Conservation (phyloP, 2,113 vertebrate species). For the Hipposideros armiger region DNA sequence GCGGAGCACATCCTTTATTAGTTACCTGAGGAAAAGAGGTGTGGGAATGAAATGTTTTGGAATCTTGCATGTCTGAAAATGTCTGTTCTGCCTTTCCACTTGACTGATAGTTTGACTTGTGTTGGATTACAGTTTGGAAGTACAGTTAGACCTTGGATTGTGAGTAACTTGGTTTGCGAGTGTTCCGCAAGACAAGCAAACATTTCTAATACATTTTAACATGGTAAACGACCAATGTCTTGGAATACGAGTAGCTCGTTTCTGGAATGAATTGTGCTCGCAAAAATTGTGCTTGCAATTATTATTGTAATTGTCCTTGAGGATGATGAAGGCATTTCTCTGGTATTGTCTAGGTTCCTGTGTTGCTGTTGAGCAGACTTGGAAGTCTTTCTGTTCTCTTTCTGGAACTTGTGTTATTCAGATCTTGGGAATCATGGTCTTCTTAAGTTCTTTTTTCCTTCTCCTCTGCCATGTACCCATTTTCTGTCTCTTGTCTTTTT, state of each 20-base stretch:
- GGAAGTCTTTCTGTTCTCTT: neutral
- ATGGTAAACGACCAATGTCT: too few species aligned
- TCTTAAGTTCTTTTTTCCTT: neutral
- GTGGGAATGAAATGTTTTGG: neutral
- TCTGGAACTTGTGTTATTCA: neutral
- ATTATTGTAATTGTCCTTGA: neutral
- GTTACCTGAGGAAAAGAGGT: neutral
- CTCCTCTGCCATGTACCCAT: fast-evolving
- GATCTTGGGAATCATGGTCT: neutral
- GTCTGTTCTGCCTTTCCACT: neutral
- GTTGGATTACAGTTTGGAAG: neutral
- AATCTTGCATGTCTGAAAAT: neutral
- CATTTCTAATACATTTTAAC: too few species aligned
- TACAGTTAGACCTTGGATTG: too few species aligned
- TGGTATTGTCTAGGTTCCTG: neutral
- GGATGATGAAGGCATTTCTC: neutral
- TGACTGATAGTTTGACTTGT: neutral
- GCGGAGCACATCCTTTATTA: neutral
- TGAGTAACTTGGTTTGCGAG: too few species aligned
- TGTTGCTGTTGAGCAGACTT: neutral
- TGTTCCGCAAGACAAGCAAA: too few species aligned
- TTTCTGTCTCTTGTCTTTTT: neutral
- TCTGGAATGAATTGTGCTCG: too few species aligned
- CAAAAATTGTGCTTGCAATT: too few species aligned
- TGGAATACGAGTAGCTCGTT: too few species aligned